Evolutionary conservation across 2,113 vertebrate genomes (phyloP).

Genomic region (Aegithalos caudatus): DNA sequence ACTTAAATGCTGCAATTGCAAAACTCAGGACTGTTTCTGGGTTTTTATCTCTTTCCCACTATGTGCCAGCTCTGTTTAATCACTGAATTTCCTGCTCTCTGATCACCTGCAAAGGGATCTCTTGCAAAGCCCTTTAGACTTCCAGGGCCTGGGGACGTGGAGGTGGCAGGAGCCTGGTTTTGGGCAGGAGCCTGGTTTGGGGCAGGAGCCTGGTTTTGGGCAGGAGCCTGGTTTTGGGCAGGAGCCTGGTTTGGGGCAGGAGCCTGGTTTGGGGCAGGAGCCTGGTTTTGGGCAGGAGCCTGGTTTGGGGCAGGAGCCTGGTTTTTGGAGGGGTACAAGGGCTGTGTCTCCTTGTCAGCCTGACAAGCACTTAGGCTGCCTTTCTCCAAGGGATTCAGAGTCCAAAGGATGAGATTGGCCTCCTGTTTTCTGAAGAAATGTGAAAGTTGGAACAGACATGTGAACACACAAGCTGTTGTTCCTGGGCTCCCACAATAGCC

Average conservation of each 20-base stretch:
- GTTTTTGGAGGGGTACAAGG: neutral
- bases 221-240: too few relatives aligned
- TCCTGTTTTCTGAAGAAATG: slow-evolving; percentile 5
- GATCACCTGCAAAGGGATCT: neutral
- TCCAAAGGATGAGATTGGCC: neutral
- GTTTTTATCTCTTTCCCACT: neutral
- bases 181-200: too few relatives aligned
- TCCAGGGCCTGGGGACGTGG: neutral
- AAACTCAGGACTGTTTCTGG: neutral
- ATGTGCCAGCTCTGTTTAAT: neutral
- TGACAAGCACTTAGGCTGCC: neutral
- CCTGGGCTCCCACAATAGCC: neutral
- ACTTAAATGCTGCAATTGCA: neutral
- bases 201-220: too few relatives aligned
- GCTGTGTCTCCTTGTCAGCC: neutral
- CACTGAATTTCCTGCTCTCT: neutral
- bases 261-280: too few relatives aligned
- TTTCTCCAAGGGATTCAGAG: neutral
- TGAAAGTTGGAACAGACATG: slow-evolving; percentile 9
- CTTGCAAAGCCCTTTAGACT: neutral
- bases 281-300: too few relatives aligned
- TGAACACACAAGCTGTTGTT: slow-evolving; percentile 44
- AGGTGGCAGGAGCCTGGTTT: too few relatives aligned
- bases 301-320: too few relatives aligned
- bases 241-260: too few relatives aligned